These are phyloP conservation scores for Cardiocondyla obscurior DNA, from an alignment of 1,140 invertebrate species.

Conservation along the genomic window DNA sequence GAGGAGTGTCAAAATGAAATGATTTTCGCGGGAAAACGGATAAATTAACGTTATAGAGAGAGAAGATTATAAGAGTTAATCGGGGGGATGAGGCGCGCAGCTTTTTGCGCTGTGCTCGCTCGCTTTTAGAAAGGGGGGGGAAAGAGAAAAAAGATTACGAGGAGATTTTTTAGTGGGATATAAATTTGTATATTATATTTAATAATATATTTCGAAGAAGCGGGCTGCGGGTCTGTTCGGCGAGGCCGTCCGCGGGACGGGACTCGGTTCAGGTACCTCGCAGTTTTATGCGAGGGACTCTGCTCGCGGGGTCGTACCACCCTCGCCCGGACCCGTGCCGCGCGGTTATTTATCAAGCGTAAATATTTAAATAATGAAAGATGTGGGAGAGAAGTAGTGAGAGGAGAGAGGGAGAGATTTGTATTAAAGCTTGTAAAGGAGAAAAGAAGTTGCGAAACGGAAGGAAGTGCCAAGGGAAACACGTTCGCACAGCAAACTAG, in stretches of 20 bases:
- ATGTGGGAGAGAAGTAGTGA: conserved; percentile 32
- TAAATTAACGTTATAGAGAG: conserved; percentile 59
- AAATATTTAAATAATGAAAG: conserved; percentile 78
- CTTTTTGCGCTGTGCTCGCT: conserved; percentile 77
- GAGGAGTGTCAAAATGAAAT: conserved; percentile 47
- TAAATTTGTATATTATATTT: conserved; percentile 84
- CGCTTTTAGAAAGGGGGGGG: conserved; percentile 57
- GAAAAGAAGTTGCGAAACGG: conserved; percentile 56
- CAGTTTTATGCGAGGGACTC: conserved; percentile 80
- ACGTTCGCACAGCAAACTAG: conserved; percentile 40
- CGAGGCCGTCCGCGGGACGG: conserved; percentile 53
- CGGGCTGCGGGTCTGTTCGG: conserved; percentile 60
- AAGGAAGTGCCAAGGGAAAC: conserved; percentile 76
- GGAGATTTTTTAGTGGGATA: conserved; percentile 81
- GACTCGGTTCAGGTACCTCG: conserved; percentile 65
- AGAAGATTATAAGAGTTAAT: conserved; percentile 6
- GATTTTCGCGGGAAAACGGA: conserved; percentile 58
- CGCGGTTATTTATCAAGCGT: conserved; percentile 82
- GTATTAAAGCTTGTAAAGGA: conserved; percentile 57
- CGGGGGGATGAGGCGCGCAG: conserved; percentile 67
- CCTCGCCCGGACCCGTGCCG: conserved; percentile 60
- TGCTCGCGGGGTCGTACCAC: conserved; percentile 45
- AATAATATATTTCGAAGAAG: conserved; percentile 83
- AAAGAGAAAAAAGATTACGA: conserved; percentile 55
- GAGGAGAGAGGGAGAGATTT: conserved; percentile 30